Conservation (phyloP, 2,113 vertebrate genomes). For the Sorex fumeus region DNA sequence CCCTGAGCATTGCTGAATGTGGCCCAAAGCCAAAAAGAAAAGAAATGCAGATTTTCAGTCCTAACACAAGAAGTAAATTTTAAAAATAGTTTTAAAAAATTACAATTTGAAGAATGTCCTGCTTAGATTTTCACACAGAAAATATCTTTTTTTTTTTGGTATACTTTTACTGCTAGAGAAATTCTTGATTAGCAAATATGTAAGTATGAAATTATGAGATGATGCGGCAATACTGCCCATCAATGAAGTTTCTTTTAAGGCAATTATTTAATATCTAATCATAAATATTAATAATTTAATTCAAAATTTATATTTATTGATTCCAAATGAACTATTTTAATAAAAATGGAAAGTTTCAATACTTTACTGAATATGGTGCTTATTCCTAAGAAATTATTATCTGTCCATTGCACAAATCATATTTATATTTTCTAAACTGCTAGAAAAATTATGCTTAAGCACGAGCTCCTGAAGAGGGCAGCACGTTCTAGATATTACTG, state of each 20-base stretch:
- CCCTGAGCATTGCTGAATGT: no score
- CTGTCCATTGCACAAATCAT: constrained; percentile 50
- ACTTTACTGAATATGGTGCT: neutral
- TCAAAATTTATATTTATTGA: neutral
- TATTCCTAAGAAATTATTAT: constrained; percentile 25
- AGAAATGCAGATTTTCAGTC: no score
- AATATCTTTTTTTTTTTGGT: constrained; percentile 28
- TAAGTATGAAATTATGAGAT: constrained; percentile 30
- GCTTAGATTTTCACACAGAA: constrained; percentile 21
- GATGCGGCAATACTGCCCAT: neutral
- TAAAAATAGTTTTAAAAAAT: no score
- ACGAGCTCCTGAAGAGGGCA: constrained; percentile 91
- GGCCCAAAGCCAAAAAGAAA: no score
- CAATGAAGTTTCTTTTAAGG: constrained; percentile 20
- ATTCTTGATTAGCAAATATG: neutral
- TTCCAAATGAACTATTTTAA: constrained; percentile 52
- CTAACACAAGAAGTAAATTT: no score
- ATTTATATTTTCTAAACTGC: constrained; percentile 76
- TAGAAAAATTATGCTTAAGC: constrained; percentile 83
- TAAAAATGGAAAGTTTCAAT: constrained; percentile 10
- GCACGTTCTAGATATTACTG: constrained; percentile 92
- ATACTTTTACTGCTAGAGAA: constrained; percentile 41
- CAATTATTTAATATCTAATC: constrained; percentile 54
- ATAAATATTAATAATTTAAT: constrained; percentile 45
- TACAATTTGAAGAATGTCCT: no score